Conservation (phyloP, 37 sponge, comb jelly and placozoan genomes). For the Aphrocallistes beatrix region DNA sequence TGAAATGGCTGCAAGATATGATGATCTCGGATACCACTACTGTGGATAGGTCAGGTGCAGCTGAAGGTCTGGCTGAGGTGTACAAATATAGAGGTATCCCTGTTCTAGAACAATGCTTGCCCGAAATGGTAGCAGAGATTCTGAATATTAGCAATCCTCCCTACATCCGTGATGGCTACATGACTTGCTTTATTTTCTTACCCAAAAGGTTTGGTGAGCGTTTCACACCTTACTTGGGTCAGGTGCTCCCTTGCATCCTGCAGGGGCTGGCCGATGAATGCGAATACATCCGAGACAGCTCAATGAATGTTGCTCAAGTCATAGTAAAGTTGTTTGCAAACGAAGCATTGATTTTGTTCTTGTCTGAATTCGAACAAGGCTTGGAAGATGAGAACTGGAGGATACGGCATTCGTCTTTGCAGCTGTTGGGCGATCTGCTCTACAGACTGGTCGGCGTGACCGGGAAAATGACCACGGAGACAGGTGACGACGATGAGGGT, state of each 20-base stretch:
- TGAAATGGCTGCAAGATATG: constrained; percentile 75
- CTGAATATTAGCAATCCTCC: constrained; percentile 41
- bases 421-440: constrained; percentile 89
- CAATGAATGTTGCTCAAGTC: constrained; percentile 74
- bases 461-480: constrained; percentile 95
- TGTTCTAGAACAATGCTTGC: constrained; percentile 55
- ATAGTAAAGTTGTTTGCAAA: constrained; percentile 75
- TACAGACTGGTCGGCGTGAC: constrained; percentile 81
- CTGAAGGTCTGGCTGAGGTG: constrained; percentile 74
- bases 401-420: constrained; percentile 78
- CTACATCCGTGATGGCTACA: constrained; percentile 82
- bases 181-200: constrained; percentile 86
- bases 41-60: constrained; percentile 94
- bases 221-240: constrained; percentile 52
- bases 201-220: constrained; percentile 67
- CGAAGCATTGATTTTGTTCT: constrained; percentile 72
- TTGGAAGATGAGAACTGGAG: constrained; percentile 83
- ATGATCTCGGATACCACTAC: constrained; percentile 56
- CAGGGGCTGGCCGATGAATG: constrained; percentile 90
- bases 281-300: constrained; percentile 85
- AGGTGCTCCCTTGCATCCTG: constrained; percentile 75
- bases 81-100: constrained; percentile 46
- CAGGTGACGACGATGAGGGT: constrained; percentile 87
- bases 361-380: constrained; percentile 76
- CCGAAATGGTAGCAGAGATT: constrained; percentile 47